Conservation (phyloP, 2,113 vertebrate genomes). For the Pelodiscus sinensis region DNA sequence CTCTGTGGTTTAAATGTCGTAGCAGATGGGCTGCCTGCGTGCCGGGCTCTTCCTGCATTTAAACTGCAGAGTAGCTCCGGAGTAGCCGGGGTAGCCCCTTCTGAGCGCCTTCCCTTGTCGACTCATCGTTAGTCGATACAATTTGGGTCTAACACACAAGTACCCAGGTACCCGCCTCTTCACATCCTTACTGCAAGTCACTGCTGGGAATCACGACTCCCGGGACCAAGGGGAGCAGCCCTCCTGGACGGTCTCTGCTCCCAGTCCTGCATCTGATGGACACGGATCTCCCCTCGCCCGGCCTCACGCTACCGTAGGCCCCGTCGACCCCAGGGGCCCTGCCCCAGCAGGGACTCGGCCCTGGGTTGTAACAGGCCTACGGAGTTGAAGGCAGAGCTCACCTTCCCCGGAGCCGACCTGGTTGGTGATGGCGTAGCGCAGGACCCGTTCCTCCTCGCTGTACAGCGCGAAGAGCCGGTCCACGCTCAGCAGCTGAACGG, state of each 20-base stretch:
- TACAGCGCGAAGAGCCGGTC: constrained; percentile 89
- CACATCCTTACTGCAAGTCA: not conserved
- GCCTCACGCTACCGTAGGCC: not conserved
- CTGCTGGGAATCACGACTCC: not conserved
- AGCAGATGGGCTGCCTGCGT: too few species aligned
- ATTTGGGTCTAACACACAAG: too few species aligned
- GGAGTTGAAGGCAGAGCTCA: not conserved
- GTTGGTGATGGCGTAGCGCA: constrained; percentile 93
- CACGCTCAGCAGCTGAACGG: constrained; percentile 83
- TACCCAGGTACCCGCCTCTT: too few species aligned
- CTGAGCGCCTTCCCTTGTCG: too few species aligned
- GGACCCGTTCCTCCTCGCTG: constrained; percentile 84
- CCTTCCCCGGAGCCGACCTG: constrained; percentile 73
- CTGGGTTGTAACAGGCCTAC: not conserved
- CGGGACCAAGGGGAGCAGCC: not conserved
- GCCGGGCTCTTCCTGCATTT: too few species aligned
- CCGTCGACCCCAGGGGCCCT: not conserved
- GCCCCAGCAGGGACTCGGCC: not conserved
- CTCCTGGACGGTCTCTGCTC: too few species aligned
- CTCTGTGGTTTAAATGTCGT: too few species aligned
- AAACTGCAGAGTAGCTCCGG: too few species aligned
- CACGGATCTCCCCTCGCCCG: not conserved
- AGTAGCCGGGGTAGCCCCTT: too few species aligned
- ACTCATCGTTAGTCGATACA: too few species aligned
- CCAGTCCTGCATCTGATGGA: not conserved